These are phyloP conservation scores for Etheostoma perlongum DNA, from an alignment of 2,797 vertebrate species.

Conservation along the genomic window DNA sequence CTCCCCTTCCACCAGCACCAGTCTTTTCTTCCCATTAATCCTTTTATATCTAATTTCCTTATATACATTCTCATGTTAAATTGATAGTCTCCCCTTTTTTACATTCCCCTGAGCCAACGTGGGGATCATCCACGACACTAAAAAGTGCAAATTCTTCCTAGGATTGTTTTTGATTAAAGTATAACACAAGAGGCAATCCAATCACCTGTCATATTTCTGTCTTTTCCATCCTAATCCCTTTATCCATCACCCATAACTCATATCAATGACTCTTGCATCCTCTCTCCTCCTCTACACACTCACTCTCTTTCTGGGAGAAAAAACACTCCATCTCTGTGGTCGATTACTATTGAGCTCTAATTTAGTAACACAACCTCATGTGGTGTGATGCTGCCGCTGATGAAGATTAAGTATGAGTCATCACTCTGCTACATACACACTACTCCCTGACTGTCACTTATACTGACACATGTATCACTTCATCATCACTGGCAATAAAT, in stretches of 20 bases:
- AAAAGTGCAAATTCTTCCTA: conserved; percentile 6
- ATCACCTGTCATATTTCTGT: conserved; percentile 60
- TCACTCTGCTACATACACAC: conserved; percentile 39
- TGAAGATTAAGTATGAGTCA: conserved; percentile 79
- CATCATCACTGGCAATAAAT: conserved; percentile 60
- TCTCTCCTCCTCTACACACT: background rate
- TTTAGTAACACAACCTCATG: conserved; percentile 76
- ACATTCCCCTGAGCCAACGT: background rate
- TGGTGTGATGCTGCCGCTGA: conserved; percentile 63
- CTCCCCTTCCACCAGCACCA: background rate
- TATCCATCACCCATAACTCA: conserved; percentile 53
- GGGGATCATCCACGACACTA: conserved; percentile 16
- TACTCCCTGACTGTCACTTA: conserved; percentile 53
- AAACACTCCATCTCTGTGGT: conserved; percentile 50
- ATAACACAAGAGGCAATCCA: conserved; percentile 54
- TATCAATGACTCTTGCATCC: conserved; percentile 44
- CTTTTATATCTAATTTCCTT: background rate
- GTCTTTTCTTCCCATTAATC: conserved; percentile 4
- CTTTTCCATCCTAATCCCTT: conserved; percentile 51
- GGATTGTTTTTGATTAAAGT: conserved; percentile 49
- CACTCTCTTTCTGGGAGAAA: conserved; percentile 22
- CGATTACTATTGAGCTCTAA: conserved; percentile 71
- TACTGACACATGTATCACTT: conserved; percentile 63
- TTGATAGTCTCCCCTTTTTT: conserved; percentile 3
- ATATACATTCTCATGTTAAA: conserved; percentile 4